Evolutionary conservation across 92 coral and sea anemone species (phyloP).

Genomic region (Muricea muricata): DNA sequence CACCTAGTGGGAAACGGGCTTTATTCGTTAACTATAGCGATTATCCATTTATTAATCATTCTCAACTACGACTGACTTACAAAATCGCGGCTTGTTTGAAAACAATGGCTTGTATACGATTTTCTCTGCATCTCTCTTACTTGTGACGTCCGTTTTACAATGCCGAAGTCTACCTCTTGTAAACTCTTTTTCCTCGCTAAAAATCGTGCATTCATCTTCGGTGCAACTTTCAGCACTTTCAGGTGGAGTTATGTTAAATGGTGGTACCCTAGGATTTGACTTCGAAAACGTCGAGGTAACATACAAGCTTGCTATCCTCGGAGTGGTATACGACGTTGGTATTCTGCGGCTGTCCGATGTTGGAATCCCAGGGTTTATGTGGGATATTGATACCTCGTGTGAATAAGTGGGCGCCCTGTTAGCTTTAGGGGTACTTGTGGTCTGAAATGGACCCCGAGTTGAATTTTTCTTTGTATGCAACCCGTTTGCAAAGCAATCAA

Average conservation of each 20-base stretch:
- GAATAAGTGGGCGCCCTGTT: not conserved
- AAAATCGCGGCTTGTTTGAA: not conserved
- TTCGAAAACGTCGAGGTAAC: not conserved
- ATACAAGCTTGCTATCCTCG: not conserved
- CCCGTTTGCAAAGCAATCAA: not conserved
- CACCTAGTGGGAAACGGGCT: no score
- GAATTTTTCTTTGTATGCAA: not conserved
- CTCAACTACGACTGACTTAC: conserved; percentile 31
- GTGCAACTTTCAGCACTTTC: not conserved
- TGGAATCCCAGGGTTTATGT: not conserved
- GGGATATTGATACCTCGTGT: not conserved
- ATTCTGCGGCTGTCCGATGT: not conserved
- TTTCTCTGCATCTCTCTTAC: not conserved
- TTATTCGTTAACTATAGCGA: no score
- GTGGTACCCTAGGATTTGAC: not conserved
- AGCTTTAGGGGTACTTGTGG: conserved; percentile 2
- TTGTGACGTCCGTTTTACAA: not conserved
- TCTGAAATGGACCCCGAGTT: not conserved
- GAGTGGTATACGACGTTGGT: not conserved
- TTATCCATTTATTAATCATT: not conserved
- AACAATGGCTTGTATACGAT: conserved; percentile 14
- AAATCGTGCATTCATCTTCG: not conserved
- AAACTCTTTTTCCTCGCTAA: not conserved
- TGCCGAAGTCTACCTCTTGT: not conserved
- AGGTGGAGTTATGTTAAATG: not conserved